Evolutionary conservation across 2,888 invertebrate species (phyloP).

Genomic region (Fragum fragum): DNA sequence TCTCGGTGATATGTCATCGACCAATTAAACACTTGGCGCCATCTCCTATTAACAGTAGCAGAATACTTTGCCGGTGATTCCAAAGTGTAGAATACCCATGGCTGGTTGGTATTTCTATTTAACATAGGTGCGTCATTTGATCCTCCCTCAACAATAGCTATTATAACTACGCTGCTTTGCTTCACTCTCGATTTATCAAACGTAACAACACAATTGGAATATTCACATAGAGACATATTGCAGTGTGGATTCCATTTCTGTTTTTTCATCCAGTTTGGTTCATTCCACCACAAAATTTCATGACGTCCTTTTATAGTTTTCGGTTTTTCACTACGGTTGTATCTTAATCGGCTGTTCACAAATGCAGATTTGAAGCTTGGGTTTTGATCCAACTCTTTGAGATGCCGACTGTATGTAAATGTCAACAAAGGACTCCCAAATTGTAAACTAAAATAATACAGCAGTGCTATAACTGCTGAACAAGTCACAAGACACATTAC

Average conservation of each 20-base stretch:
- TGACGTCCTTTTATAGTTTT: background rate
- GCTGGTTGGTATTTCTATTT: constrained; percentile 36
- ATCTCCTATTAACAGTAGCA: background rate
- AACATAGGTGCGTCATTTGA: background rate
- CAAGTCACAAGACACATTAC: no score
- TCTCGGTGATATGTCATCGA: constrained; percentile 56
- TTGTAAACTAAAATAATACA: background rate
- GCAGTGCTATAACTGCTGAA: background rate
- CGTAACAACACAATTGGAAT: constrained; percentile 34
- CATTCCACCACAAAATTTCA: constrained; percentile 16
- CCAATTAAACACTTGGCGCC: constrained; percentile 52
- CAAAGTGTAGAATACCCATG: constrained; percentile 47
- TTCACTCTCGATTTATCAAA: constrained; percentile 22
- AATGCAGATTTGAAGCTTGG: background rate
- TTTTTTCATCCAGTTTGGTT: background rate
- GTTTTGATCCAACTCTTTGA: no score
- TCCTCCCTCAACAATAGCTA: constrained; percentile 31
- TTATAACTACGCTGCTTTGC: constrained; percentile 37
- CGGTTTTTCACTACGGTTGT: background rate
- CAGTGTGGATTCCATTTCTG: background rate
- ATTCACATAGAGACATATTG: constrained; percentile 14
- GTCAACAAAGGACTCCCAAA: background rate
- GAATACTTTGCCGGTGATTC: constrained; percentile 39
- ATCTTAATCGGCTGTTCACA: background rate
- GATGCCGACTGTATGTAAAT: no score